A percentile compares a stretch with the other conserved stretches of the same genome.
Evolutionary conservation across 1,140 invertebrate genomes (phyloP).

Genomic region (Coptotermes formosanus): DNA sequence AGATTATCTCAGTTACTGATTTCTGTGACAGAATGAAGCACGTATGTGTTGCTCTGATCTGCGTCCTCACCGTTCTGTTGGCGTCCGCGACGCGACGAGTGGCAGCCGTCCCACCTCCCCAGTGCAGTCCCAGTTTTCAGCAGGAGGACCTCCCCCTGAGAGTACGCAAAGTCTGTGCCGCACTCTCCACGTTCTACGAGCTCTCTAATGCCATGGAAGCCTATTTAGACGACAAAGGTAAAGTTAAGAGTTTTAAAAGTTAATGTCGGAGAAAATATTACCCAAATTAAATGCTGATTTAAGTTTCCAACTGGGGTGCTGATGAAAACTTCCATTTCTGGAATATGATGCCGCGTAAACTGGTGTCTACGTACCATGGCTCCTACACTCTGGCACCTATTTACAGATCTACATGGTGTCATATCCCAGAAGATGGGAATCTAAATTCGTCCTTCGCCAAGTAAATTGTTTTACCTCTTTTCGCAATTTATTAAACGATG

Average conservation of each 20-base stretch:
- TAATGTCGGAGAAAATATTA: no score
- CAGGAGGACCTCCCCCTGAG: slow-evolving; percentile 52
- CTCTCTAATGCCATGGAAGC: slow-evolving; percentile 53
- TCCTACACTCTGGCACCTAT: no score
- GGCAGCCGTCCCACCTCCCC: slow-evolving; percentile 48
- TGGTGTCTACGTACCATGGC: no score
- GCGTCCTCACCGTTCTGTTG: slow-evolving; percentile 40
- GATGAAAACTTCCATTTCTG: no score
- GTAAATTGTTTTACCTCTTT: no score
- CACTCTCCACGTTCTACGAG: slow-evolving; percentile 53
- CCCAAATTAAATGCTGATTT: no score
- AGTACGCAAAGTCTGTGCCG: slow-evolving; percentile 55
- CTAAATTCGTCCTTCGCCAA: no score
- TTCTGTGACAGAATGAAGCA: slow-evolving; percentile 43
- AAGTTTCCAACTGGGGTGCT: no score
- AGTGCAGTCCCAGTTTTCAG: slow-evolving; percentile 51
- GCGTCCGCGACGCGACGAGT: slow-evolving; percentile 40
- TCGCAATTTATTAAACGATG: no score
- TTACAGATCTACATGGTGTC: no score
- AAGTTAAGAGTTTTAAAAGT: not conserved
- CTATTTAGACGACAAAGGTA: slow-evolving; percentile 54
- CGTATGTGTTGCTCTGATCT: slow-evolving; percentile 40
- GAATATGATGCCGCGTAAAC: no score
- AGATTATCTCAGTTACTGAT: not conserved
- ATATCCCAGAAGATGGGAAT: no score